phyloP scores from a whole-genome alignment of 2,888 invertebrate species.

The Capitulum mitella region DNA sequence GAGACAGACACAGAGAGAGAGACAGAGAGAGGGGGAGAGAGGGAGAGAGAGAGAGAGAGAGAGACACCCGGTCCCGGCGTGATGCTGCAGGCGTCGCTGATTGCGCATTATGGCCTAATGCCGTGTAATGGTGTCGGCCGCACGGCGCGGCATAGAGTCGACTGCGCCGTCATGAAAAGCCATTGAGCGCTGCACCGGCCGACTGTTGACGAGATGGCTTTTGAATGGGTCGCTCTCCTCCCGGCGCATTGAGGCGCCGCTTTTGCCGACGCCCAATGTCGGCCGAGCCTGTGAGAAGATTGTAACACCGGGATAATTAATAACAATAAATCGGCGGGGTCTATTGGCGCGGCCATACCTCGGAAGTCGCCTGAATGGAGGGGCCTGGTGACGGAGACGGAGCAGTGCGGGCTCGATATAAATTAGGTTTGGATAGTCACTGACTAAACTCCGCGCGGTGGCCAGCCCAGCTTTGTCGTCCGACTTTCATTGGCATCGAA shows the following conservation, averaged over 20 bases:
- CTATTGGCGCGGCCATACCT: neutral
- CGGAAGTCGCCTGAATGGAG: conserved; percentile 2
- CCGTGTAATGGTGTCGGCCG: conserved; percentile 2
- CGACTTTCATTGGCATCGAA: neutral
- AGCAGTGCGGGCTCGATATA: neutral
- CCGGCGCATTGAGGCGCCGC: neutral
- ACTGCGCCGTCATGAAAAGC: neutral
- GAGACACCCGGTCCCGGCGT: neutral
- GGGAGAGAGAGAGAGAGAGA: neutral
- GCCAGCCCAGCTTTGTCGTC: neutral
- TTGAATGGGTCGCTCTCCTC: neutral
- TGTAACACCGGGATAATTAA: neutral
- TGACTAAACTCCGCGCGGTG: neutral
- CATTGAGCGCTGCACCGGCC: neutral
- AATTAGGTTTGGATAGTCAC: conserved; percentile 10
- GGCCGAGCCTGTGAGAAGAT: neutral
- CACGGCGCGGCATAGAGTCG: neutral
- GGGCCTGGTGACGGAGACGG: neutral
- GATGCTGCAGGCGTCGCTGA: neutral
- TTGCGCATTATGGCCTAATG: neutral
- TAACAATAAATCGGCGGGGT: neutral
- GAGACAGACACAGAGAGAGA: neutral
- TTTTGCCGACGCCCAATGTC: neutral
- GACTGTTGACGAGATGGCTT: conserved; percentile 16
- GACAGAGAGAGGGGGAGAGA: neutral